A percentile compares a stretch with the other conserved stretches of the same genome.
Evolutionary conservation across 1,140 invertebrate genomes (phyloP).

Genomic region (Steinernema khuongi): DNA sequence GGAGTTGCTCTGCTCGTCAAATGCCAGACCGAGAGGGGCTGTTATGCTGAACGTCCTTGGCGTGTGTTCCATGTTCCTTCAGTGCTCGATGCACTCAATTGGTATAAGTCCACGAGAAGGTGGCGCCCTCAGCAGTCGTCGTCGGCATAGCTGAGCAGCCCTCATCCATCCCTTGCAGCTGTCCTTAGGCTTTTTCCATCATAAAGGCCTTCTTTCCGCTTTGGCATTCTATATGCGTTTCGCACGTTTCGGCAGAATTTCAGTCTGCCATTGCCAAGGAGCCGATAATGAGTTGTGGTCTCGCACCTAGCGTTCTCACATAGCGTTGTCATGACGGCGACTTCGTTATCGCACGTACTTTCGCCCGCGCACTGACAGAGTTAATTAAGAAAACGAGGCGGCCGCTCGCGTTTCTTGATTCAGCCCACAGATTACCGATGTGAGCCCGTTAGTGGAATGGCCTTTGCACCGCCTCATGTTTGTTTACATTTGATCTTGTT

Average conservation of each 20-base stretch:
- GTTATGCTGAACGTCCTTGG: not conserved
- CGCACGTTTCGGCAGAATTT: too few relatives aligned
- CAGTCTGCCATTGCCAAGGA: not conserved
- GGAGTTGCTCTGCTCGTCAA: too few relatives aligned
- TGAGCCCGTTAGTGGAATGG: not conserved
- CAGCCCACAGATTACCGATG: not conserved
- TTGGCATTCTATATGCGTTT: too few relatives aligned
- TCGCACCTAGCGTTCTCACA: not conserved
- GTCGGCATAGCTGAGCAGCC: not conserved
- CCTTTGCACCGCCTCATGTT: not conserved
- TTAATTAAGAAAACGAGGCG: not conserved
- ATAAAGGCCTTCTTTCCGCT: not conserved
- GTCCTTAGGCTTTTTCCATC: not conserved
- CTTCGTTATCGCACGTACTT: not conserved
- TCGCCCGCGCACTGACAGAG: not conserved
- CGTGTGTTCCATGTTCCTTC: not conserved
- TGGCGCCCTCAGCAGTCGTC: too few relatives aligned
- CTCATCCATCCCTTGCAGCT: not conserved
- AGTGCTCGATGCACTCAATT: not conserved
- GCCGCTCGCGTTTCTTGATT: not conserved
- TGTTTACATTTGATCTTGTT: not conserved
- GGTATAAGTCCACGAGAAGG: too few relatives aligned
- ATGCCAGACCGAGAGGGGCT: not conserved
- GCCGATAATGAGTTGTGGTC: not conserved
- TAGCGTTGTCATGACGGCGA: not conserved